Base-by-base conservation (phyloP, 2,797 vertebrate genomes). In the Gymnodraco acuticeps region DNA sequence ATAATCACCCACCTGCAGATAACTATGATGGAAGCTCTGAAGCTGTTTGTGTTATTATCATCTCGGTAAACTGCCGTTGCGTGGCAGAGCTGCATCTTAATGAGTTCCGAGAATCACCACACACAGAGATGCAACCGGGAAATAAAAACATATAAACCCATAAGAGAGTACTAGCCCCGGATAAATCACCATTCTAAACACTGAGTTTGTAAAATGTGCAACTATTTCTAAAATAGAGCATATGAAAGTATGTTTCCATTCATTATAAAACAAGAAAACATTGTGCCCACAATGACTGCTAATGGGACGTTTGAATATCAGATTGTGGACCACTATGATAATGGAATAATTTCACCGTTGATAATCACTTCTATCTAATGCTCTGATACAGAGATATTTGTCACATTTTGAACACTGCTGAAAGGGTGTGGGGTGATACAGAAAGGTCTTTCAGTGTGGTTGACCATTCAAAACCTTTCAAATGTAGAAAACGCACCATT, bases 1-100 rank as follows among this genome's bases (percentile, higher is more conserved):
- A 27, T 77, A 87, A 89, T 85, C 86, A 89, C 70, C 85, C 87
- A 91, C 88, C 87, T 92, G 85, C 81, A 87, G 82, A 82, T 87
- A 75, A 90, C 84, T 73, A 83, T 87, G 75, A 83, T 80, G 80
- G 73, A 81, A 73, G 77, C 80, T 84, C 71, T 20, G 61, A 84
- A 77, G 75, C 72, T 78, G 72, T 86, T 90, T 85, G 72, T 81
- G 80, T 90, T 89, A 87, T 89, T 84, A 90, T 86, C 86, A 80
- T 87, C 87, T 88, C 73, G 70, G 85, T 89, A 92, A 91, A 62
- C 83, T 77, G 77, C 58, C 80, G 82, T 80, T 86, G 89, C 73
- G 64, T 70, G 70, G 80, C 79, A 41, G 80, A 88, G 78, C 81
- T 79, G 83, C 82, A 87, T 89, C 81, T 85, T 85, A 88, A 87